Conservation (phyloP, 2,888 invertebrate genomes). For the Boloria selene region DNA sequence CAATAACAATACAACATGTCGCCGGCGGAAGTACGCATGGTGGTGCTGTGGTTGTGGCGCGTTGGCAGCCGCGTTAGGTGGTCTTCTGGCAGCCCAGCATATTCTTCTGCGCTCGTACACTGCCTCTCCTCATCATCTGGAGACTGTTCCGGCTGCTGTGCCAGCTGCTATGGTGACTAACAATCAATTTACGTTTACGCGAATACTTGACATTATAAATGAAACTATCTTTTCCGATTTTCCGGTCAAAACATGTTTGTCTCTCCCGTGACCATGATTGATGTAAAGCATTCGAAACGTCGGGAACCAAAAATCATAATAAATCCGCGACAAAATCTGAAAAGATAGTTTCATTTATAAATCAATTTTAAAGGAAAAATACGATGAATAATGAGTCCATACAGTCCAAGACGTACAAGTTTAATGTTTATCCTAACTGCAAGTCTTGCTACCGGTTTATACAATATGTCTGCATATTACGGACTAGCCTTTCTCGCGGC, state of each 20-base stretch:
- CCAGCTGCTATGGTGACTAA: constrained; percentile 92
- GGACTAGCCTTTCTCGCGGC: no score
- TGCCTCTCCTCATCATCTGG: constrained; percentile 89
- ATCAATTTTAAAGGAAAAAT: not conserved
- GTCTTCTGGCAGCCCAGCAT: constrained; percentile 89
- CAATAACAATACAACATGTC: constrained; percentile 69
- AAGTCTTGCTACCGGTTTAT: no score
- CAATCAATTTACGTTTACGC: no score
- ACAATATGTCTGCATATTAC: no score
- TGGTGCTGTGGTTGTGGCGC: constrained; percentile 92
- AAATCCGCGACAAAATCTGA: no score
- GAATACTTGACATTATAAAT: no score
- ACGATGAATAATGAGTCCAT: not conserved
- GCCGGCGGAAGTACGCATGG: constrained; percentile 89
- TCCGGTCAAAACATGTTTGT: no score
- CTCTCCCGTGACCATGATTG: no score
- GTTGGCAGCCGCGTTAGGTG: constrained; percentile 88
- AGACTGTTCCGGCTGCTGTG: constrained; percentile 97
- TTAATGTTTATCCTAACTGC: not conserved
- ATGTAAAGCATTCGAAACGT: no score
- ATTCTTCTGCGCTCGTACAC: constrained; percentile 90
- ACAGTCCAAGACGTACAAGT: not conserved
- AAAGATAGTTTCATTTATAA: no score
- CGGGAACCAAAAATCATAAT: no score
- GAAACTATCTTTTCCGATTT: no score